Percentiles rank a stretch among this genome's conserved stretches.
Conservation (phyloP, 2,113 vertebrate genomes). For the Syngnathus typhle region DNA sequence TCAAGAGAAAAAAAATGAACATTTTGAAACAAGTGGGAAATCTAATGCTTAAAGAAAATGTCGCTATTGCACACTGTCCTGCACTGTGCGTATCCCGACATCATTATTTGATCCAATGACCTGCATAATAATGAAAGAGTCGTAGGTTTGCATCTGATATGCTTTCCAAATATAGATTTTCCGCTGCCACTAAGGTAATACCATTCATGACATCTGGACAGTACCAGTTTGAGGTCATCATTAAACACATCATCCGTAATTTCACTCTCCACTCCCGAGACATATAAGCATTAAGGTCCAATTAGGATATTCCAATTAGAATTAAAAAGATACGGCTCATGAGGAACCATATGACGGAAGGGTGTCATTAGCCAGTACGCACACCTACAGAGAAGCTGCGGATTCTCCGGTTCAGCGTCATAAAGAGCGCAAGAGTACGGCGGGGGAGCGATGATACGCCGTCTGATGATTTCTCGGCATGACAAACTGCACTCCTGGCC, state of each 20-base stretch:
- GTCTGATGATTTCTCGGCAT: neutral
- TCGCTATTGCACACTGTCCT: neutral
- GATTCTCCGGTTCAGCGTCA: neutral
- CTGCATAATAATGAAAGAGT: neutral
- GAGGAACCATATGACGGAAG: neutral
- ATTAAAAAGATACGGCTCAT: neutral
- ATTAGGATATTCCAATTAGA: neutral
- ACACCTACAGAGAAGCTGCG: neutral
- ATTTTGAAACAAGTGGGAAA: neutral
- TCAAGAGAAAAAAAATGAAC: constrained; percentile 3
- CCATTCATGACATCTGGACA: neutral
- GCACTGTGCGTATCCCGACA: neutral
- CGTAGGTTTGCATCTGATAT: too few relatives aligned
- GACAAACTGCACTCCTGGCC: neutral
- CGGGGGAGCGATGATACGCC: neutral
- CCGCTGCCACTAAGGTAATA: neutral
- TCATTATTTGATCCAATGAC: neutral
- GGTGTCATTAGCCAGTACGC: too few relatives aligned
- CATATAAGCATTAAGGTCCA: neutral
- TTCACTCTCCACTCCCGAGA: neutral
- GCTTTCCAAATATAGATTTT: neutral
- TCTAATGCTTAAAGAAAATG: neutral
- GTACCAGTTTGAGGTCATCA: neutral
- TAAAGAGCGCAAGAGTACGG: neutral
- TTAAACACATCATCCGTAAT: neutral